Evolutionary conservation across 2,797 vertebrate genomes (phyloP), one percentile per base, ranked within the genome.

Genomic region (Intellagama lesueurii): DNA sequence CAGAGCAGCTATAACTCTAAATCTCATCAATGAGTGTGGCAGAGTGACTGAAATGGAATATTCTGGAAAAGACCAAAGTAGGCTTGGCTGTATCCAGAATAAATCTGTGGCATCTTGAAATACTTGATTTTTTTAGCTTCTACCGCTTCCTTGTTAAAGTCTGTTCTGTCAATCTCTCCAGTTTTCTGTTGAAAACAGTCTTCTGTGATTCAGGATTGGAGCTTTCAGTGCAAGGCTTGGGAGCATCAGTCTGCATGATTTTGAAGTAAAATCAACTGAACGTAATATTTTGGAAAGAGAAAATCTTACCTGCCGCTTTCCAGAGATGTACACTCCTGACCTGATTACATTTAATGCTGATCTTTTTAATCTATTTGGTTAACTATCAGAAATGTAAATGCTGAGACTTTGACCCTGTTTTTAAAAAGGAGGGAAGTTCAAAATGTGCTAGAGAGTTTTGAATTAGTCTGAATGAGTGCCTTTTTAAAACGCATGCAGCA

Each of bases 311-410:
- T 56, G 9, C 8, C 9, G 8, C 19, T 49, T 0, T 47, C 8
- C 85, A 80, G n/a, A 64, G 11, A 82, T 60, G 30, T 7, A 12
- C 1, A 17, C 9, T 17, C 30, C n/a, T 69, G 5, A 8, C 0
- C 3, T 44, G 83, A 2, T 0, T 4, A 35, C 60, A 80, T 89
- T 82, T 52, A 69, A 0, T 35, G 0, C 4, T 40, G 32, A 26
- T 28, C 73, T 81, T 28, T 11, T 12, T 24, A 30, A 30, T 8
- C 49, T 17, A 17, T 5, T 40, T 5, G 6, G 26, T 1, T 49
- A 72, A 28, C 17, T 0, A 30, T 40, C 17, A 56, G n/a, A 26
- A 5, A 1, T 60, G 8, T 30, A 0, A 14, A 8, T 14, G 0
- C 0, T n/a, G 4, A 32, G 0, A 86, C 83, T 69, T 49, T 0